Evolutionary conservation across 2,113 vertebrate genomes (phyloP).

Genomic region (Eretmodus cyanostictus): DNA sequence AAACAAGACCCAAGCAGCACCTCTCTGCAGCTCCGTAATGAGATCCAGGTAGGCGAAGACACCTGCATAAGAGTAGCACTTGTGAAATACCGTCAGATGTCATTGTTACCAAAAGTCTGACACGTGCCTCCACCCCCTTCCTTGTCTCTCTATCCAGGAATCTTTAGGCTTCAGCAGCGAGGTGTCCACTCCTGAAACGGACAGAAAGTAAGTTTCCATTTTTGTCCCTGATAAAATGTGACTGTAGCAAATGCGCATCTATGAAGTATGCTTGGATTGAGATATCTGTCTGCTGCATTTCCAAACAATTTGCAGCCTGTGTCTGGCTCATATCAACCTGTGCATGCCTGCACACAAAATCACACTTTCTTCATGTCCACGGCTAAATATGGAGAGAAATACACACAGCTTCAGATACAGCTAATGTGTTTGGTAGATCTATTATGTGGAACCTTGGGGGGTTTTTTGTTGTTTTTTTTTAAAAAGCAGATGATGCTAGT

Average conservation of each 20-base stretch:
- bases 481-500: background rate
- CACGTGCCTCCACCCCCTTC: background rate
- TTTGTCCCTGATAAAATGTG: background rate
- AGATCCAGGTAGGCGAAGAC: slow-evolving; percentile 82
- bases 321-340: slow-evolving; percentile 30
- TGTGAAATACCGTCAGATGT: background rate
- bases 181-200: slow-evolving; percentile 87
- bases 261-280: background rate
- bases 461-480: background rate
- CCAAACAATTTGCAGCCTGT: slow-evolving; percentile 1
- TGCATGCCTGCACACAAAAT: background rate
- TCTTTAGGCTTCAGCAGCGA: slow-evolving; percentile 87
- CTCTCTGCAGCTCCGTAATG: slow-evolving; percentile 85
- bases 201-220: slow-evolving; percentile 84
- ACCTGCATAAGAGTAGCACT: background rate
- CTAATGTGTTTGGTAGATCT: background rate
- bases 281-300: slow-evolving; percentile 27
- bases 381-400: background rate
- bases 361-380: background rate
- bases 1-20: slow-evolving; percentile 81
- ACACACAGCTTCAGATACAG: background rate
- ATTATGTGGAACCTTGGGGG: background rate
- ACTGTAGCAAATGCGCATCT: background rate
- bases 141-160: slow-evolving; percentile 73
- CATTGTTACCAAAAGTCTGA: background rate